Base-by-base conservation (phyloP, 2,113 vertebrate genomes). In the Esox niger region DNA sequence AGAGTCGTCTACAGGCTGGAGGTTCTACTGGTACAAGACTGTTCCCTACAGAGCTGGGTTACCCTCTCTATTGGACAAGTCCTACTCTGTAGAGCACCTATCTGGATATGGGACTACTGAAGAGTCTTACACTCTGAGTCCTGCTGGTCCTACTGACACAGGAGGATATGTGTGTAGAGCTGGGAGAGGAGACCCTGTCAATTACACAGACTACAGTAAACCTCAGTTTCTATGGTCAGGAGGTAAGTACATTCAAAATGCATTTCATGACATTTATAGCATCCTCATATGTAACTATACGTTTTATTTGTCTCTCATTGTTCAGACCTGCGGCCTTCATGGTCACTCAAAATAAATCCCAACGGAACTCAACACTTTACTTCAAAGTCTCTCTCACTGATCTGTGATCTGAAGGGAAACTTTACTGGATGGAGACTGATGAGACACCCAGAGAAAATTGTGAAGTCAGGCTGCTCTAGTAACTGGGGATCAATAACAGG, bases 111-210 rank as follows among this genome's bases (percentile, higher is more conserved):
- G 78, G 47, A 80, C 78, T 52, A 38, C 33, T 35, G n/a, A 75
- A 13, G 10, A 21, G 49, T 75, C 52, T 70, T 78, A 52, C 69
- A 76, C 68, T n/a, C 15, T 67, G 26, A 60, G n/a, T 11, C 8
- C 80, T 7, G 26, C 55, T 66, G 80, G 33, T 55, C 69, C 64
- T 29, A 73, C 54, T 21, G 54, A 76, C 70, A 78, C 84, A 68
- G 74, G 74, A 64, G 69, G 74, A 71, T 85, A 78, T 64, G 6
- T 2, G 31, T 87, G 85, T n/a, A n/a, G n/a, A n/a, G n/a, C n/a
- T n/a, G n/a, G n/a, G n/a, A n/a, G n/a, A n/a, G n/a, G n/a, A n/a
- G n/a, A n/a, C n/a, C n/a, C n/a, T n/a, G n/a, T n/a, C n/a, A n/a
- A n/a, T n/a, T n/a, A n/a, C n/a, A n/a, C n/a, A n/a, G n/a, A n/a